Evolutionary conservation across 2,888 invertebrate genomes (phyloP).

Genomic region (Drosophila mettleri): DNA sequence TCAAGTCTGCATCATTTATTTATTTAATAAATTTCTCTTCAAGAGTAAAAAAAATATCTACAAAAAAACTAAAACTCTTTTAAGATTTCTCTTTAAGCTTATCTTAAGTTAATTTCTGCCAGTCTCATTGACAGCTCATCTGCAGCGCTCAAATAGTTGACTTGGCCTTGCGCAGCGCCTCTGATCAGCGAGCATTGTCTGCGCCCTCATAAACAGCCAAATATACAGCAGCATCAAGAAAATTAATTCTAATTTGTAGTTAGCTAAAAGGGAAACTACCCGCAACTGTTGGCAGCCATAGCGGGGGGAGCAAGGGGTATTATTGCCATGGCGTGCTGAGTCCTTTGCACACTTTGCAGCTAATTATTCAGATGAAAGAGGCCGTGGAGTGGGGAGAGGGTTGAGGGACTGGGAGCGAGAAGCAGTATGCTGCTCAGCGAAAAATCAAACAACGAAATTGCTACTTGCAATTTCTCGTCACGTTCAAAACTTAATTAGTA

Average conservation of each 20-base stretch:
- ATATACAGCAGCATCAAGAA: constrained; percentile 50
- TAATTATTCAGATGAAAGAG: constrained; percentile 77
- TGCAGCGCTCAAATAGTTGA: no score
- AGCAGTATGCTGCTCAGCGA: constrained; percentile 53
- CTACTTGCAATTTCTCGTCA: constrained; percentile 79
- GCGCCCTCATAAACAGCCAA: constrained; percentile 40
- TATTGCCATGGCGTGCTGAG: constrained; percentile 38
- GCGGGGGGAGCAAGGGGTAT: neutral
- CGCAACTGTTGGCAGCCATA: constrained; percentile 40
- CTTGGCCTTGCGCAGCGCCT: neutral
- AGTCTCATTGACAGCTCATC: neutral
- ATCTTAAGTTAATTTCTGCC: neutral
- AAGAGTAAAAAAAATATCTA: no score
- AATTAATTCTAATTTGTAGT: constrained; percentile 79
- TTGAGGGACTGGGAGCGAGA: neutral
- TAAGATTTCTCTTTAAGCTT: neutral
- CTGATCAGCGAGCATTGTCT: constrained; percentile 22
- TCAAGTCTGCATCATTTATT: no score
- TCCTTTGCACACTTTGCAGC: constrained; percentile 75
- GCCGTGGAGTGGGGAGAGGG: constrained; percentile 19
- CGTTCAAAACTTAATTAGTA: constrained; percentile 81
- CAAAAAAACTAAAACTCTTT: neutral
- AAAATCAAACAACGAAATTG: constrained; percentile 79
- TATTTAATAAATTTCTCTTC: no score
- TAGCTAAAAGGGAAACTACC: constrained; percentile 60